A percentile compares a stretch with the other conserved stretches of the same genome.
Conservation (phyloP, 2,113 vertebrate genomes). For the Coptodon bakossiorum region DNA sequence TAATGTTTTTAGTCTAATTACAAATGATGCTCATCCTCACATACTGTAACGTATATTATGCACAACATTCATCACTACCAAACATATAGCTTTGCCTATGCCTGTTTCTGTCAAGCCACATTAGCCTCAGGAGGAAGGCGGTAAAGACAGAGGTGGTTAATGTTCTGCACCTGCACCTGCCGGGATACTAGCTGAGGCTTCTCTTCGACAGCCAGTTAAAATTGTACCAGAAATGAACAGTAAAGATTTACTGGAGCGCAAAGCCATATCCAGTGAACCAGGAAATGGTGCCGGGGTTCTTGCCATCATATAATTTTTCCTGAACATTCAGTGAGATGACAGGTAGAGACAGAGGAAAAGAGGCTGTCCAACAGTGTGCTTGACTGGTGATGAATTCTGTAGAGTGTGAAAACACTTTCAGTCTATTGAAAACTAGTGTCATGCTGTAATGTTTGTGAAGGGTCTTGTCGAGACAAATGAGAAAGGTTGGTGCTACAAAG, state of each 20-base stretch:
- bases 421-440: slow-evolving; percentile 17
- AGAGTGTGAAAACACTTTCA: slow-evolving; percentile 55
- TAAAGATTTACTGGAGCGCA: slow-evolving; percentile 40
- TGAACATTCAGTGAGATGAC: slow-evolving; percentile 54
- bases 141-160: slow-evolving; percentile 24
- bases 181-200: slow-evolving; percentile 8
- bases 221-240: slow-evolving; percentile 38
- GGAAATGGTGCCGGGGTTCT: slow-evolving; percentile 58
- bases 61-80: background rate
- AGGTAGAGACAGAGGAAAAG: slow-evolving; percentile 42
- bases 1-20: background rate
- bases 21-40: background rate
- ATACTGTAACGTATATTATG: background rate
- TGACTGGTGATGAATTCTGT: slow-evolving; percentile 39
- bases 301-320: slow-evolving; percentile 60
- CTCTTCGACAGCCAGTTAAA: slow-evolving; percentile 21
- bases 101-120: slow-evolving; percentile 46
- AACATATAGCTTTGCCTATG: slow-evolving; percentile 2
- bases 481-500: background rate
- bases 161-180: slow-evolving; percentile 33
- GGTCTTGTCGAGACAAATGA: background rate
- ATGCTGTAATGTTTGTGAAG: slow-evolving; percentile 23
- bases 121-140: slow-evolving; percentile 17
- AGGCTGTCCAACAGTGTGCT: slow-evolving; percentile 17
- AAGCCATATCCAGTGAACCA: slow-evolving; percentile 53